These are phyloP conservation scores for Phortica magna DNA, from an alignment of 2,888 invertebrate species.

Conservation along the genomic window DNA sequence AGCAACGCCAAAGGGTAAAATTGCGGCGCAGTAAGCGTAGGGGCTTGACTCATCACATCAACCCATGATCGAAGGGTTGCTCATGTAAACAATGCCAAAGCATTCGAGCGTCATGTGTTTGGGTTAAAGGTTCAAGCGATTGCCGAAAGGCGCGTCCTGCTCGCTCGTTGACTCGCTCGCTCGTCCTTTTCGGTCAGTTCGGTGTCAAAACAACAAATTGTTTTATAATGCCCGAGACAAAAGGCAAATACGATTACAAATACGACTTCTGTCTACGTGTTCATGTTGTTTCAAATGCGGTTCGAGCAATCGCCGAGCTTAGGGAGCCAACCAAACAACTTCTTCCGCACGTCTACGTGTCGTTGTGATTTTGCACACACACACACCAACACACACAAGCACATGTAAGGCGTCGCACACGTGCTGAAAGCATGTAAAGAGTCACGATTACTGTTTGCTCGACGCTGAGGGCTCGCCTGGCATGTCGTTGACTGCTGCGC, in stretches of 20 bases:
- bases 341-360: not conserved
- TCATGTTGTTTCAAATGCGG: slow-evolving; percentile 3
- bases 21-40: not conserved
- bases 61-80: not conserved
- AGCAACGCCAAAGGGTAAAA: slow-evolving; percentile 10
- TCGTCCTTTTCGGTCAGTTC: slow-evolving; percentile 49
- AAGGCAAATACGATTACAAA: slow-evolving; percentile 53
- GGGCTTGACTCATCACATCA: not conserved
- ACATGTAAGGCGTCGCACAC: too few relatives aligned
- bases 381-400: too few relatives aligned
- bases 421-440: not conserved
- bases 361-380: slow-evolving; percentile 9
- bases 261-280: not conserved
- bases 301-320: not conserved
- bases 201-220: slow-evolving; percentile 72
- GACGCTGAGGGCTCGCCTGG: not conserved
- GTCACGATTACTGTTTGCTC: not conserved
- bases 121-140: slow-evolving; percentile 51
- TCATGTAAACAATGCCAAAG: not conserved
- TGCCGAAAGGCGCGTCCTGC: too few relatives aligned
- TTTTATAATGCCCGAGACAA: slow-evolving; percentile 67
- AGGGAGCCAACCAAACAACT: not conserved
- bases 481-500: not conserved
- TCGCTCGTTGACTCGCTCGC: slow-evolving; percentile 42
- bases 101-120: not conserved